A percentile compares a stretch with the other conserved stretches of the same genome.
Evolutionary conservation across 2,888 invertebrate genomes (phyloP).

Genomic region (Stenotaenia linearis): DNA sequence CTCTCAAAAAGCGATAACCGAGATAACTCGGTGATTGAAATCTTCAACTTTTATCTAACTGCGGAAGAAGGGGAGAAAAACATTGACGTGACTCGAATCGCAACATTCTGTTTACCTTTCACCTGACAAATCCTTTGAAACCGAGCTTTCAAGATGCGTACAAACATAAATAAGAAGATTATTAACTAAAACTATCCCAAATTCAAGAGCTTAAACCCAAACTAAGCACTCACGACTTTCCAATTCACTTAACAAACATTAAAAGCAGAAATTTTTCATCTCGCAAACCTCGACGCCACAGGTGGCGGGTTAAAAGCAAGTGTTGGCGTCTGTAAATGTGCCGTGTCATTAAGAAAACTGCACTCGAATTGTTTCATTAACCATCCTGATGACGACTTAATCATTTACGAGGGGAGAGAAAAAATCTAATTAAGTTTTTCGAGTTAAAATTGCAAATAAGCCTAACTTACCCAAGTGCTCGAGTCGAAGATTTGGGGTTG

Average conservation of each 20-base stretch:
- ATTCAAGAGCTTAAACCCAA: no score
- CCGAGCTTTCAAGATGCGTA: neutral
- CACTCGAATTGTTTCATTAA: neutral
- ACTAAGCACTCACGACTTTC: no score
- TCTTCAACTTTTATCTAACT: neutral
- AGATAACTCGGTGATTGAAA: neutral
- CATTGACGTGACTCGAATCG: neutral
- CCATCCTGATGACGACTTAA: neutral
- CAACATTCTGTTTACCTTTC: neutral
- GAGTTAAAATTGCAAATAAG: neutral
- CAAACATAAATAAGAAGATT: neutral
- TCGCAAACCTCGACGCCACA: neutral
- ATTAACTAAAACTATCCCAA: no score
- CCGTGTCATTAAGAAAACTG: neutral
- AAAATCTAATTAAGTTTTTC: neutral
- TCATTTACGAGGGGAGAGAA: neutral
- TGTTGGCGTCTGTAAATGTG: neutral
- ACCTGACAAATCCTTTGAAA: neutral
- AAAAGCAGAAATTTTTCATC: no score
- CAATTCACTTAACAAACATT: no score
- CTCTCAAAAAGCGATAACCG: neutral
- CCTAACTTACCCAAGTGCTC: neutral
- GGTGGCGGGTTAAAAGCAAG: neutral
- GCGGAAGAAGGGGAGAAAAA: neutral
- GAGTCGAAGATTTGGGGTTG: neutral